phyloP scores from a whole-genome alignment of 2,797 vertebrate genomes.

The Phrynocephalus vlangalii region DNA sequence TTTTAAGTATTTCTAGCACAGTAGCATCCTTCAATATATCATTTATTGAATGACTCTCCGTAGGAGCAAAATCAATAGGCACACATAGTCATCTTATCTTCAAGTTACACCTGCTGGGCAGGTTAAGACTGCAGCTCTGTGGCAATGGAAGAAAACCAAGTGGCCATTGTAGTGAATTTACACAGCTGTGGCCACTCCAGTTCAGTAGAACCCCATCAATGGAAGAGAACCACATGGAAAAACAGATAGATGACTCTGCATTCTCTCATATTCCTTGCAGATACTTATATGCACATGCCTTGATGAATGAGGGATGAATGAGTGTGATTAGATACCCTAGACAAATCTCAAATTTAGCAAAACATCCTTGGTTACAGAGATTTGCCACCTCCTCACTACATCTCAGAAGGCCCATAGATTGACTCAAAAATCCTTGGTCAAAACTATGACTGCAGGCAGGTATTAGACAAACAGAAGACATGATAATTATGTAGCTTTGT shows the following conservation, averaged over 20 bases:
- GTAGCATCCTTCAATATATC: background rate
- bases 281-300: background rate
- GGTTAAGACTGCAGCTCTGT: background rate
- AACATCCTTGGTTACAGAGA: background rate
- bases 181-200: background rate
- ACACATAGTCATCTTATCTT: background rate
- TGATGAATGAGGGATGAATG: background rate
- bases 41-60: background rate
- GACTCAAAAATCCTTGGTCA: background rate
- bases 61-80: background rate
- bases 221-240: too few relatives aligned
- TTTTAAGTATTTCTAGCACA: background rate
- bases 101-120: background rate
- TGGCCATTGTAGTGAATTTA: background rate
- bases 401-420: background rate
- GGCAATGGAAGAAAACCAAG: background rate
- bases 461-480: background rate
- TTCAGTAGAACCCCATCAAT: background rate
- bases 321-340: too few relatives aligned
- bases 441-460: background rate
- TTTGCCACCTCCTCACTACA: background rate
- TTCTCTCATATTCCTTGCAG: background rate
- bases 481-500: too few relatives aligned
- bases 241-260: background rate
- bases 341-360: background rate